phyloP scores from a whole-genome alignment of 1,140 invertebrate species.

The Spodoptera frugiperda region DNA sequence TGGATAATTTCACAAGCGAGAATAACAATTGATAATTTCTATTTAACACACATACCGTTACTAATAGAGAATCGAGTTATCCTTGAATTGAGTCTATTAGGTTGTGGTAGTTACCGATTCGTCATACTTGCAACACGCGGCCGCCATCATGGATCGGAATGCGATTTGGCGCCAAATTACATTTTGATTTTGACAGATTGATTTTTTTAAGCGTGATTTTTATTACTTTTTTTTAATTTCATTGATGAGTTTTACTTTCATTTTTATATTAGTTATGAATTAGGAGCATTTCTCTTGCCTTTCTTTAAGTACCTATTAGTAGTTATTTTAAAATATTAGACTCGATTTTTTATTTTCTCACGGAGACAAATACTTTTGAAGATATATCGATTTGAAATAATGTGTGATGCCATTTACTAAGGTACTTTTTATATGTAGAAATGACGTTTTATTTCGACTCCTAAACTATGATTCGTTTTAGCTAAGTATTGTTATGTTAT shows the following conservation, averaged over 20 bases:
- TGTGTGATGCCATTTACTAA: too few species aligned
- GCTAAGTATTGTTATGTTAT: too few species aligned
- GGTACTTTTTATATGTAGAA: too few species aligned
- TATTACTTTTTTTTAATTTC: background rate
- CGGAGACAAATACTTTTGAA: too few species aligned
- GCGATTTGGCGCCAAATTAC: conserved; percentile 40
- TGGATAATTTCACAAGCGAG: conserved; percentile 38
- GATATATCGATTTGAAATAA: too few species aligned
- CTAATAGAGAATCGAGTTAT: conserved; percentile 42
- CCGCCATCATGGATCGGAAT: conserved; percentile 25
- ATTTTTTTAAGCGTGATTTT: conserved; percentile 5
- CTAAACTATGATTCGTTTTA: too few species aligned
- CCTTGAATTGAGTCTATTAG: conserved; percentile 29
- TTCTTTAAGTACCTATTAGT: too few species aligned
- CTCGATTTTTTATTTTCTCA: too few species aligned
- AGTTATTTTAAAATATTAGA: too few species aligned
- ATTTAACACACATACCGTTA: conserved; percentile 31
- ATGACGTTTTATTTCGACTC: too few species aligned
- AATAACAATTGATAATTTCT: conserved; percentile 38
- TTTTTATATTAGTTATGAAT: too few species aligned
- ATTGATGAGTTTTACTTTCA: background rate
- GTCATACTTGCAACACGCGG: conserved; percentile 38
- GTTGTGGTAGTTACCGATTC: conserved; percentile 19
- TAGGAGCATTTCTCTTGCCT: too few species aligned
- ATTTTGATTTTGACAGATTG: conserved; percentile 38